Percentiles rank a stretch among this genome's conserved stretches.
phyloP scores from a whole-genome alignment of 92 coral and sea anemone species.

The Bergia sp. region DNA sequence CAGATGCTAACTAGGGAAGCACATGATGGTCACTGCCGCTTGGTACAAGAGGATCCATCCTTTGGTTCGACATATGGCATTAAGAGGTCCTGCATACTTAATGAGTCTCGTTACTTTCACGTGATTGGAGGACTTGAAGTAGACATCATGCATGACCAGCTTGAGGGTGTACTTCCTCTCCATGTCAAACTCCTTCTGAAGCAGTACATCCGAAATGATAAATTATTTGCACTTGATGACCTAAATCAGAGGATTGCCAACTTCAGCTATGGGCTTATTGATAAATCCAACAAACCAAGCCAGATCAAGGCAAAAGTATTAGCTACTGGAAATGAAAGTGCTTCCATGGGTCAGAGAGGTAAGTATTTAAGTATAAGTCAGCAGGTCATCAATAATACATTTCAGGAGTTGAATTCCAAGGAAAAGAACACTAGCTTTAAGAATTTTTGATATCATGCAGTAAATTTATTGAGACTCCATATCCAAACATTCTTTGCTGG shows the following conservation, averaged over 20 bases:
- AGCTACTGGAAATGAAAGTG: slow-evolving; percentile 39
- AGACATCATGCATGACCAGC: slow-evolving; percentile 82
- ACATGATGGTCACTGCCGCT: slow-evolving; percentile 60
- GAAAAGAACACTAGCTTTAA: slow-evolving; percentile 8
- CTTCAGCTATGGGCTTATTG: slow-evolving; percentile 39
- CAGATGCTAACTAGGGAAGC: slow-evolving; percentile 56
- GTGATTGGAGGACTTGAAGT: slow-evolving; percentile 63
- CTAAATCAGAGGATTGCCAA: slow-evolving; percentile 51
- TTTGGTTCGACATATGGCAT: slow-evolving; percentile 61
- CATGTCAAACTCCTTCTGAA: slow-evolving; percentile 59
- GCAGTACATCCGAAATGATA: slow-evolving; percentile 50
- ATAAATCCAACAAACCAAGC: slow-evolving; percentile 37
- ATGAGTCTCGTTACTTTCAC: slow-evolving; percentile 66
- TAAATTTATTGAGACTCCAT: background rate
- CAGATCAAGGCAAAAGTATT: slow-evolving; percentile 7
- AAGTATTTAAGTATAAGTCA: background rate
- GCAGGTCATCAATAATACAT: background rate
- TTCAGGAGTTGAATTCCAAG: background rate
- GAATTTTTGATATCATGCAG: too few relatives aligned
- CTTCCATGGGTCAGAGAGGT: slow-evolving; percentile 43
- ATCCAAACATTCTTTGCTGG: slow-evolving; percentile 10
- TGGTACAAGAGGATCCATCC: slow-evolving; percentile 55
- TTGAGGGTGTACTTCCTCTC: slow-evolving; percentile 80
- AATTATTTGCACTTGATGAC: slow-evolving; percentile 53
- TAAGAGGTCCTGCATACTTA: slow-evolving; percentile 53